These are phyloP conservation scores for Gambusia yucatana DNA, from an alignment of 2,797 vertebrate genomes.

Conservation along the genomic window DNA sequence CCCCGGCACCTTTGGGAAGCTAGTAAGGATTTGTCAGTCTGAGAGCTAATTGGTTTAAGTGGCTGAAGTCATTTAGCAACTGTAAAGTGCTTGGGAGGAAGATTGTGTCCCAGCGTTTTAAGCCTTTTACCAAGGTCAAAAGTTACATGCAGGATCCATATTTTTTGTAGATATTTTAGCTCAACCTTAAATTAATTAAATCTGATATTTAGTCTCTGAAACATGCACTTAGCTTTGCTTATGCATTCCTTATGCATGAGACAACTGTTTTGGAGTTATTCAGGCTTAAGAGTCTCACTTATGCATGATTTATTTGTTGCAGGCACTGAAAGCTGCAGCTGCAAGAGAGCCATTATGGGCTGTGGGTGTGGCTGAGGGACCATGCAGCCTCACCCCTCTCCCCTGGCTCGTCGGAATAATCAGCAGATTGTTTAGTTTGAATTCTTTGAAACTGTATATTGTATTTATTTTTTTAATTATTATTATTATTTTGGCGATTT, in stretches of 20 bases:
- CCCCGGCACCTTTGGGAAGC: slow-evolving; percentile 62
- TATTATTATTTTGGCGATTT: background rate
- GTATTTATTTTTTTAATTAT: background rate
- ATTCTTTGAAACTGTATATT: background rate
- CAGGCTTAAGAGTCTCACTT: background rate
- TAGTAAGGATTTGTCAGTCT: slow-evolving; percentile 74
- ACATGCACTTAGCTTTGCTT: background rate
- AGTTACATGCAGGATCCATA: slow-evolving; percentile 28
- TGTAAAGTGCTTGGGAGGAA: slow-evolving; percentile 29
- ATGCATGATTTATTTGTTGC: slow-evolving; percentile 6
- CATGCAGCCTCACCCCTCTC: slow-evolving; percentile 19
- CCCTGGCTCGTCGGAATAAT: background rate
- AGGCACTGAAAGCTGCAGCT: slow-evolving; percentile 33
- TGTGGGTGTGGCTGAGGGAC: slow-evolving; percentile 72
- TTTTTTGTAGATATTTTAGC: slow-evolving; percentile 13
- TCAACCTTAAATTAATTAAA: background rate
- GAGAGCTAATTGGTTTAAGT: slow-evolving; percentile 77
- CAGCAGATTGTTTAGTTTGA: background rate
- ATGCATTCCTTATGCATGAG: background rate
- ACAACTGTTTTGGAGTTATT: background rate
- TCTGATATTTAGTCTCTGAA: background rate
- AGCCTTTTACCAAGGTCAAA: slow-evolving; percentile 53
- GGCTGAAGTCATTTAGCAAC: slow-evolving; percentile 54
- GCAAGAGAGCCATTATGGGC: slow-evolving; percentile 30
- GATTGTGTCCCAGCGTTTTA: slow-evolving; percentile 19